Conservation (phyloP, 2,888 invertebrate genomes). For the Rhingia rostrata region DNA sequence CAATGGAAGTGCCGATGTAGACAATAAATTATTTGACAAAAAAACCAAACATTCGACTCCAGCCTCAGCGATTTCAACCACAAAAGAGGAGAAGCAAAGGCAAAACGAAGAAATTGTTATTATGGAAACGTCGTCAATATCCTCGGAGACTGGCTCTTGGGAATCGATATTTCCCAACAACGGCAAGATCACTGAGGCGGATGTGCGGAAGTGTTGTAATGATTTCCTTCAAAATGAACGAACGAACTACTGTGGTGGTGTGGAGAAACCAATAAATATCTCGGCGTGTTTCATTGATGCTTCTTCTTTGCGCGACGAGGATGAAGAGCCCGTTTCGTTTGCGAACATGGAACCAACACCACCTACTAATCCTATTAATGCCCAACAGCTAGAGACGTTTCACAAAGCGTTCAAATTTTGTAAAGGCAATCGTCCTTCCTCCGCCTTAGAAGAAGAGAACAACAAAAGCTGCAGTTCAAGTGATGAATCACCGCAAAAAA, state of each 20-base stretch:
- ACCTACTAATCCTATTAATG: conserved; percentile 35
- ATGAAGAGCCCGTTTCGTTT: conserved; percentile 82
- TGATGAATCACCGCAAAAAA: conserved; percentile 76
- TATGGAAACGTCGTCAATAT: conserved; percentile 86
- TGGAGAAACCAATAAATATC: conserved; percentile 55
- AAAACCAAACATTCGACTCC: conserved; percentile 54
- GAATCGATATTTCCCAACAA: conserved; percentile 85
- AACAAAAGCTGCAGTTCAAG: conserved; percentile 77
- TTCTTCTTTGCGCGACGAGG: conserved; percentile 89
- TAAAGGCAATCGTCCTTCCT: conserved; percentile 75
- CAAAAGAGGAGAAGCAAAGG: conserved; percentile 86
- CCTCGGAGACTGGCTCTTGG: conserved; percentile 87
- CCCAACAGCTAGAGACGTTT: conserved; percentile 80
- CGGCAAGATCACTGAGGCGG: conserved; percentile 62
- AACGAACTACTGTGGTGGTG: conserved; percentile 76
- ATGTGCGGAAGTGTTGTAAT: conserved; percentile 83
- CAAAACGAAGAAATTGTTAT: conserved; percentile 86
- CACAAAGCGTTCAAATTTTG: conserved; percentile 82
- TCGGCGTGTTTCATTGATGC: conserved; percentile 90
- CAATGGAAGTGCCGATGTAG: conserved; percentile 65
- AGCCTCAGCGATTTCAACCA: conserved; percentile 75
- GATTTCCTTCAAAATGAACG: conserved; percentile 83
- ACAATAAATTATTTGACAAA: conserved; percentile 57
- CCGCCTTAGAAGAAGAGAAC: conserved; percentile 27
- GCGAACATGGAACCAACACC: conserved; percentile 76